Percentiles rank a stretch among this genome's conserved stretches.
Conservation (phyloP, 2,113 vertebrate species). For the Sprattus sprattus region DNA sequence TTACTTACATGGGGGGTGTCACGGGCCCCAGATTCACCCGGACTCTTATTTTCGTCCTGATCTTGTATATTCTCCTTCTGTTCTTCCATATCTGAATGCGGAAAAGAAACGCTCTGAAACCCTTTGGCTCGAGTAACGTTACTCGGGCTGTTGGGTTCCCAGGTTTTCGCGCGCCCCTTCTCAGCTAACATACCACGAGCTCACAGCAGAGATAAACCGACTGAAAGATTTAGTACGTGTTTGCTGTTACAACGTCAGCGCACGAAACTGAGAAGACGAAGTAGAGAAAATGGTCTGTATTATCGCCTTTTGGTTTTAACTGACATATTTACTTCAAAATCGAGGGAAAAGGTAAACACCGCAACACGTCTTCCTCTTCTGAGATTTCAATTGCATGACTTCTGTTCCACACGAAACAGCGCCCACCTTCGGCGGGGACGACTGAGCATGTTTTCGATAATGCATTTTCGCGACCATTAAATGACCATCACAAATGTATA, state of each 20-base stretch:
- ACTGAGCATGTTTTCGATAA: not conserved
- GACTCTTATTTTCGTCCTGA: slow-evolving; percentile 54
- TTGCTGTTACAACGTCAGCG: not conserved
- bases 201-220: not conserved
- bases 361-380: not conserved
- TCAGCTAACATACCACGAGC: not conserved
- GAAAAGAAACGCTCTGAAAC: not conserved
- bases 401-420: not conserved
- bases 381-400: not conserved
- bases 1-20: slow-evolving; percentile 48
- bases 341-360: not conserved
- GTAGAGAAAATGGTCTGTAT: not conserved
- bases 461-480: too few species aligned
- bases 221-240: not conserved
- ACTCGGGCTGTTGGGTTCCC: not conserved
- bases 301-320: not conserved
- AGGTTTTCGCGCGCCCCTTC: slow-evolving; percentile 1
- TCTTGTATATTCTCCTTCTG: slow-evolving; percentile 66
- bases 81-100: slow-evolving; percentile 60
- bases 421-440: not conserved
- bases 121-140: not conserved
- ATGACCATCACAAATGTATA: not conserved
- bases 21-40: slow-evolving; percentile 40
- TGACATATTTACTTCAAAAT: not conserved
- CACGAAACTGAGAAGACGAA: not conserved